These are phyloP conservation scores for Cydia fagiglandana DNA, from an alignment of 1,140 invertebrate species.

Conservation along the genomic window DNA sequence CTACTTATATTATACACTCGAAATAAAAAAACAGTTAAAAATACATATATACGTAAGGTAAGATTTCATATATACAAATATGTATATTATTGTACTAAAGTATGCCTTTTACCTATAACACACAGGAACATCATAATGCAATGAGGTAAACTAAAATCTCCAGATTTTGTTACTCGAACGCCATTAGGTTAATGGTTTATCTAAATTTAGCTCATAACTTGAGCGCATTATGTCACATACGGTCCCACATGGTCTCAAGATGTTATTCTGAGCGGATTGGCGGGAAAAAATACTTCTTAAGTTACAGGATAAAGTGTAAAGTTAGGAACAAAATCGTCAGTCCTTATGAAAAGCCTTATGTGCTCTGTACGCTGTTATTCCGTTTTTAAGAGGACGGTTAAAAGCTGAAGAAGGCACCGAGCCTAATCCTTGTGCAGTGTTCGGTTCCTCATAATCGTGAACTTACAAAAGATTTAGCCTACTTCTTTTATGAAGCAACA, in stretches of 20 bases:
- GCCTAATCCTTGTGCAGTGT: background rate
- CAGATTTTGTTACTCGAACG: conserved; percentile 11
- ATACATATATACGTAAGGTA: too few species aligned
- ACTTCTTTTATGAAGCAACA: background rate
- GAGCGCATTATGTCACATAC: conserved; percentile 39
- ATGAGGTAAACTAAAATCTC: background rate
- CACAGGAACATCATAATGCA: background rate
- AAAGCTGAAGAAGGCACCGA: background rate
- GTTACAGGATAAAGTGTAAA: conserved; percentile 68
- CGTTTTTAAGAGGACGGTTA: background rate
- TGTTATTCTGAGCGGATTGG: conserved; percentile 63
- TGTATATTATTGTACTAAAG: too few species aligned
- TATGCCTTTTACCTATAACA: too few species aligned
- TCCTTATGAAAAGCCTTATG: background rate
- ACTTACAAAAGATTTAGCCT: conserved; percentile 21
- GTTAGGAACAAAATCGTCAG: conserved; percentile 46
- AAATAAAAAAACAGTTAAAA: too few species aligned
- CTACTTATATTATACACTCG: too few species aligned
- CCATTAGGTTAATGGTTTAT: conserved; percentile 62
- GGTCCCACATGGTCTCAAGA: conserved; percentile 72
- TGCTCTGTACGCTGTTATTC: background rate
- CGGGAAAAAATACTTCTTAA: conserved; percentile 69
- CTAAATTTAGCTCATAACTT: conserved; percentile 68
- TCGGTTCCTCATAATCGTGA: conserved; percentile 8
- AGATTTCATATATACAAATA: too few species aligned